Base-by-base conservation (phyloP, 2,888 invertebrate genomes). In the Lasius platythorax region DNA sequence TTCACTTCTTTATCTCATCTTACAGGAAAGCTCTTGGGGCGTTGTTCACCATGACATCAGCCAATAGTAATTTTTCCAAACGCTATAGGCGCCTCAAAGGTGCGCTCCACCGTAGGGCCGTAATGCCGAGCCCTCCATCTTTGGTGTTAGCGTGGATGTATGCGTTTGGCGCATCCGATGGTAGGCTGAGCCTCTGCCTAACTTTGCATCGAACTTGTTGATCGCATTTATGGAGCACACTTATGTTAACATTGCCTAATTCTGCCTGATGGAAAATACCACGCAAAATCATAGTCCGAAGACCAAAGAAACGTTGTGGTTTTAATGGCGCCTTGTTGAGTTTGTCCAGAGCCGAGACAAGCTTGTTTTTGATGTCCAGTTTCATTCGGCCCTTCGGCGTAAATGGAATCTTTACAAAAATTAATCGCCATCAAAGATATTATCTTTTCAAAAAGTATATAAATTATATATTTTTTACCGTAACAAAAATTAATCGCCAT, bases 161-260 rank as follows among this genome's bases (percentile, higher is more conserved):
- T 0, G 88, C 92, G 5, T 86, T 87, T 0, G 93, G 92, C 9
- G 88, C 87, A 76, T 93, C 30, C 94, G 4, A 64, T 0, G 94
- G 94, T 0, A 94, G 91, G 23, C 92, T 88, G 2, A 94, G 83
- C 90, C 91, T 91, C 5, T 73, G 85, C 82, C 94, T 87, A 0
- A 93, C 89, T 1, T 30, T 0, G 87, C 30, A 2, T 3, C 82
- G 3, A 15, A 18, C 18, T n/a, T 15, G 4, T 5, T n/a, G 4
- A n/a, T 53, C 53, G 5, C 5, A 18, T 18, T 53, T 53, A 0
- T 15, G 18, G 4, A 53, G 18, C 4, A 18, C 3, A 5, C 53
- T 53, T 5, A 53, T 18, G n/a, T 53, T 53, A 0, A 18, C 6
- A n/a, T 18, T 53, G 5, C 18, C 6, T 3, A 53, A 5, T 5